A percentile compares a stretch with the other conserved stretches of the same genome.
phyloP scores from a whole-genome alignment of 2,888 invertebrate genomes.

The Lasioglossum zephyrum region DNA sequence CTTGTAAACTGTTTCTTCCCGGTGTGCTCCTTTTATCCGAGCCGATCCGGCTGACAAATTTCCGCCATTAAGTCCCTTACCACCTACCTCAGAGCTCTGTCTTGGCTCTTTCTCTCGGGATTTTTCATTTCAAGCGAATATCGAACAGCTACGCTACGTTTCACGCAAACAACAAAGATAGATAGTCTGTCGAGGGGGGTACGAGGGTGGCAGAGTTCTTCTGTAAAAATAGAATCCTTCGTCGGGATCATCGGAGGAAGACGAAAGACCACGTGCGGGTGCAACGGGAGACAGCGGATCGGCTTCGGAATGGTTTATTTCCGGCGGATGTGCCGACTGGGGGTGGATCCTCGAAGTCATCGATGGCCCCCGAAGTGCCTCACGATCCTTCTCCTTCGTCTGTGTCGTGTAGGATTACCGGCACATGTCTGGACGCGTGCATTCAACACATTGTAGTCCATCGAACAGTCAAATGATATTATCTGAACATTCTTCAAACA shows the following conservation, averaged over 20 bases:
- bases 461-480: background rate
- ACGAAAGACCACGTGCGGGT: slow-evolving; percentile 58
- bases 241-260: slow-evolving; percentile 58
- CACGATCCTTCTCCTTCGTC: background rate
- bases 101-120: background rate
- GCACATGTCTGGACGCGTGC: background rate
- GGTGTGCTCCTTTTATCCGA: slow-evolving; percentile 24
- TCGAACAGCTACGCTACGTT: background rate
- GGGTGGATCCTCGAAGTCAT: slow-evolving; percentile 29
- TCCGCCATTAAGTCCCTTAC: background rate
- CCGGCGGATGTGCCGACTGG: slow-evolving; percentile 70
- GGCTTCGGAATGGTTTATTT: slow-evolving; percentile 69
- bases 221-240: slow-evolving; percentile 54
- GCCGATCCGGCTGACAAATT: slow-evolving; percentile 40
- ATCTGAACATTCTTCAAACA: background rate
- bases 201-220: background rate
- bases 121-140: background rate
- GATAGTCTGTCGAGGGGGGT: background rate
- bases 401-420: background rate
- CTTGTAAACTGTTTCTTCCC: slow-evolving; percentile 14
- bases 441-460: background rate
- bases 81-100: background rate
- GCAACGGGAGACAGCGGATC: slow-evolving; percentile 50
- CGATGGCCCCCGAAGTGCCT: slow-evolving; percentile 17
- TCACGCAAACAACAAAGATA: background rate